phyloP scores from a whole-genome alignment of 2,797 vertebrate species.

The Pangasius macronema region DNA sequence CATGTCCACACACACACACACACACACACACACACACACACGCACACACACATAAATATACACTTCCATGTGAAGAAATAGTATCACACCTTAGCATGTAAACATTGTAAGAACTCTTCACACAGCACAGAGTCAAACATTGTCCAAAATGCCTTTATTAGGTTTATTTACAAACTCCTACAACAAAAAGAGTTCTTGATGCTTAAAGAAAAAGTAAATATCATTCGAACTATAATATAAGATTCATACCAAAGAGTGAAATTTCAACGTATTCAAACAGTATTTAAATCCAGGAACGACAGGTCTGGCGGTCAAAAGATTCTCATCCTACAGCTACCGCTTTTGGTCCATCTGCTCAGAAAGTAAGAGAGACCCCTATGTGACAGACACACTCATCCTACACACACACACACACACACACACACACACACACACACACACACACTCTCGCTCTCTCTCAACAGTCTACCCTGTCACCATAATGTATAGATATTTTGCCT shows the following conservation, averaged over 20 bases:
- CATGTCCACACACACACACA: background rate
- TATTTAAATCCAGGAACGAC: background rate
- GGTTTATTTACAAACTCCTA: background rate
- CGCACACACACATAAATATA: background rate
- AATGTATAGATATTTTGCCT: slow-evolving; percentile 2
- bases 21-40: background rate
- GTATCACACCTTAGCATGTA: background rate
- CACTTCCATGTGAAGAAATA: background rate
- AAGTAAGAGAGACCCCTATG: background rate
- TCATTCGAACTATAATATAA: background rate
- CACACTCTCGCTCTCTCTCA: background rate
- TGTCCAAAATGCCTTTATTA: background rate
- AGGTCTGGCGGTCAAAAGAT: background rate
- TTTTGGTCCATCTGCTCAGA: background rate
- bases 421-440: background rate
- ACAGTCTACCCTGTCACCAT: background rate
- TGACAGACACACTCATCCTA: background rate
- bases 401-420: background rate
- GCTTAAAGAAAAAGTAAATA: background rate
- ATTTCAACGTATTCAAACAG: background rate
- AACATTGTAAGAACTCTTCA: background rate
- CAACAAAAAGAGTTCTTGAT: background rate
- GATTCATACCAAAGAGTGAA: background rate
- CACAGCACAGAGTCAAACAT: background rate
- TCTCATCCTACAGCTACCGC: background rate